Base-by-base conservation (phyloP, 2,113 vertebrate species). In the Micromys minutus region DNA sequence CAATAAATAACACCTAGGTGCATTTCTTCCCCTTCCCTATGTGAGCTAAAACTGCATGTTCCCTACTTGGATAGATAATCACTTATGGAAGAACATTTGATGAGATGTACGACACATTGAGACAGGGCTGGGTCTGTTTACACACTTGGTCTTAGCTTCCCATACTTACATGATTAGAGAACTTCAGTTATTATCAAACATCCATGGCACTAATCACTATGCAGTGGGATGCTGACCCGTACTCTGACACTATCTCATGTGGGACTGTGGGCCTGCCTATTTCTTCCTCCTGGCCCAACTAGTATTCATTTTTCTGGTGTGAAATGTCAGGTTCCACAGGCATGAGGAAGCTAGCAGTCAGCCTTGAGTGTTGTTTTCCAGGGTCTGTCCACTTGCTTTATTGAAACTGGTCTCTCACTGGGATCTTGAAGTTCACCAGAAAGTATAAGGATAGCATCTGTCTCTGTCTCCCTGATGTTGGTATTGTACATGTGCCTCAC, bases 41-140 rank as follows among this genome's bases (percentile, higher is more conserved):
- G 50, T 59, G 77, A 91, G 29, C 24, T n/a, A 84, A 90, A 22
- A 42, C 34, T 91, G 55, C 11, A 77, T 79, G 76, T 77, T 11
- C 61, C n/a, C 86, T 63, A 12, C 29, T 83, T 94, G 39, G 42
- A 63, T 29, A 92, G 21, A 83, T 5, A 50, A 61, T 86, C 47
- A 83, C 76, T 86, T 75, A 80, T 42, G 57, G 89, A 88, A 55
- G 50, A 71, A 92, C 81, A 84, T 67, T 45, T 74, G 50, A 61
- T 5, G 59, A 50, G 45, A 90, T 39, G 74, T 87, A n/a, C n/a
- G n/a, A n/a, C n/a, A n/a, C 29, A 69, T 34, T 91, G 61, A 26
- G 0, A 34, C 88, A 63, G 69, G 45, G 17, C 36, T 50, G 72
- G n/a, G 5, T 45, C 34, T 26, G 10, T 29, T 63, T 47, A 42